phyloP scores from a whole-genome alignment of 2,888 invertebrate genomes.

The Teleiodes luculella region DNA sequence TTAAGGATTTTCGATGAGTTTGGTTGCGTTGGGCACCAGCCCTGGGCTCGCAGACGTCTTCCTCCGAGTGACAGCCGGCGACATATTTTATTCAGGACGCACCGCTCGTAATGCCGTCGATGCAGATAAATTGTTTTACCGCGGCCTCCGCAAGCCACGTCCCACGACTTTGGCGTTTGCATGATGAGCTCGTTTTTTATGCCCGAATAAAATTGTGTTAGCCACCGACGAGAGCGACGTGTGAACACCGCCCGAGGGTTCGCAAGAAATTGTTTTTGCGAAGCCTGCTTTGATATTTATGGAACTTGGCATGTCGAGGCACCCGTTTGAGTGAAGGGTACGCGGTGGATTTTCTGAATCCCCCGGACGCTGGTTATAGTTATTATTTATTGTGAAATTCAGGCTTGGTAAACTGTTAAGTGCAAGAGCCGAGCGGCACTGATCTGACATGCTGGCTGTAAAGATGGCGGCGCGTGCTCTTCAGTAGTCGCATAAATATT shows the following conservation, averaged over 20 bases:
- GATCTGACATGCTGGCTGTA: conserved; percentile 19
- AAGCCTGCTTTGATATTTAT: conserved; percentile 74
- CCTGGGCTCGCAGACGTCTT: conserved; percentile 51
- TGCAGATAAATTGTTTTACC: conserved; percentile 79
- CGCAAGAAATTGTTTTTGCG: conserved; percentile 70
- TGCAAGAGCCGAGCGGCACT: too few species aligned
- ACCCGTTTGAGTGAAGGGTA: conserved; percentile 63
- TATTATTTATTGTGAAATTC: conserved; percentile 4
- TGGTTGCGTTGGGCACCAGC: conserved; percentile 29
- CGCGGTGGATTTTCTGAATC: conserved; percentile 47
- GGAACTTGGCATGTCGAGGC: conserved; percentile 62
- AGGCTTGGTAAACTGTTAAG: too few species aligned
- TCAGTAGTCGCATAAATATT: conserved; percentile 58
- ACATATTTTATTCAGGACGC: conserved; percentile 77
- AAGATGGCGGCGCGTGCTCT: conserved; percentile 15
- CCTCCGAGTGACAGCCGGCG: conserved; percentile 69
- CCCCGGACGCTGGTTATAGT: conserved; percentile 26
- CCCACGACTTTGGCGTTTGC: conserved; percentile 74
- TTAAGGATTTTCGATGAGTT: too few species aligned
- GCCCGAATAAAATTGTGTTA: conserved; percentile 77
- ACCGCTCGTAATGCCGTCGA: conserved; percentile 75
- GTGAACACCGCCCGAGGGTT: conserved; percentile 59
- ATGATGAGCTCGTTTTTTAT: conserved; percentile 78
- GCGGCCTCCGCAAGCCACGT: conserved; percentile 63
- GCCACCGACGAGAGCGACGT: conserved; percentile 58